phyloP scores from a whole-genome alignment of 2,888 invertebrate species.

The Heteropelma amictum region DNA sequence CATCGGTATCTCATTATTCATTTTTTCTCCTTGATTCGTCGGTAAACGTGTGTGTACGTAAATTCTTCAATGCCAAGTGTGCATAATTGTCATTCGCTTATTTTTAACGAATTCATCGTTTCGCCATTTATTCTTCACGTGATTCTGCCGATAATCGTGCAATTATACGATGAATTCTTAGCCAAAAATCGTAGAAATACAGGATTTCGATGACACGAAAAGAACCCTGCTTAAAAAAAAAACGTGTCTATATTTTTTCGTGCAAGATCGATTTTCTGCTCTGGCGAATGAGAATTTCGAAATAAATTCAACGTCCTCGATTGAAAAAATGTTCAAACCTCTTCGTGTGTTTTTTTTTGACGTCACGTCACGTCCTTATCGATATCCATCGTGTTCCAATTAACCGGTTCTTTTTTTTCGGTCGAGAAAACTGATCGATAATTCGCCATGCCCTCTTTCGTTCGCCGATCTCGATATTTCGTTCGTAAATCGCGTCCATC shows the following conservation, averaged over 20 bases:
- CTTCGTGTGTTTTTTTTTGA: not conserved
- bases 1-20: slow-evolving; percentile 6
- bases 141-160: not conserved
- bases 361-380: slow-evolving; percentile 5
- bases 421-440: slow-evolving; percentile 27
- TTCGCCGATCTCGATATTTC: not conserved
- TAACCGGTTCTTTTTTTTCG: slow-evolving; percentile 25
- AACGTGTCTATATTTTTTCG: no score
- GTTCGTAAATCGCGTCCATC: not conserved
- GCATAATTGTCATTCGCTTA: not conserved
- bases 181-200: no score
- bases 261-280: no score
- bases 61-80: slow-evolving; percentile 29
- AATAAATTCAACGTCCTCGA: not conserved
- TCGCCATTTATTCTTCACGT: not conserved
- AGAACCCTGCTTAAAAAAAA: no score
- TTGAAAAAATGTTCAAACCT: not conserved
- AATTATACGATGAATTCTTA: no score
- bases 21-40: not conserved
- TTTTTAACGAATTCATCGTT: not conserved
- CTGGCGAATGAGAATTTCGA: not conserved
- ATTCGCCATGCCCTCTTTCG: not conserved
- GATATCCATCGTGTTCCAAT: slow-evolving; percentile 31
- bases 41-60: not conserved
- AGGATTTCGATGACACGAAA: no score